Percentiles rank a stretch among this genome's conserved stretches.
phyloP scores from a whole-genome alignment of 2,797 vertebrate genomes.

The Hydrolagus colliei region DNA sequence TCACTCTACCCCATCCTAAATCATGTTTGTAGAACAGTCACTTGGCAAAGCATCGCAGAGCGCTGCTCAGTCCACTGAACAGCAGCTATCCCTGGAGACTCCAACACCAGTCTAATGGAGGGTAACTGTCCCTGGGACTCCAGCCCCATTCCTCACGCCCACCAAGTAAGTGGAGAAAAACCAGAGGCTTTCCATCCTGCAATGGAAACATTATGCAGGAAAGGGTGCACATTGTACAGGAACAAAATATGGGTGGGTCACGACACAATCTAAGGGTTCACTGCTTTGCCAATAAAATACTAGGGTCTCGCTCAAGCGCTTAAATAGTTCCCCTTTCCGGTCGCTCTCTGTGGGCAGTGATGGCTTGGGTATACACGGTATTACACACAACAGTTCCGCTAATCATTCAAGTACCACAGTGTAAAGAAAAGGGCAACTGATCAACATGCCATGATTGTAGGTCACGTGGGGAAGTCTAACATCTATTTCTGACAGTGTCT shows the following conservation, averaged over 20 bases:
- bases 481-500: conserved; percentile 25
- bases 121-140: not conserved
- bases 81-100: no score
- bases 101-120: no score
- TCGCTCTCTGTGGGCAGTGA: not conserved
- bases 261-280: not conserved
- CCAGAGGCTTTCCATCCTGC: no score
- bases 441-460: conserved; percentile 16
- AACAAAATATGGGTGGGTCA: no score
- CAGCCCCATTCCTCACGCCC: not conserved
- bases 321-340: not conserved
- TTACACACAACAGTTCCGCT: conserved; percentile 16
- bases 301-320: not conserved
- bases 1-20: not conserved
- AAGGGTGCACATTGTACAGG: not conserved
- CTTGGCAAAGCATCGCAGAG: not conserved
- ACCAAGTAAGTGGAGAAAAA: not conserved
- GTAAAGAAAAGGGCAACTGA: conserved; percentile 10
- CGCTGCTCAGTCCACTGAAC: not conserved
- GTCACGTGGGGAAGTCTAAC: not conserved
- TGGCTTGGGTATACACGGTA: not conserved
- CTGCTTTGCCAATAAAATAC: not conserved
- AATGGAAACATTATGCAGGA: not conserved
- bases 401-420: conserved; percentile 23
- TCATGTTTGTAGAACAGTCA: not conserved